phyloP scores from a whole-genome alignment of 2,888 invertebrate species.

The Tetragonisca angustula region DNA sequence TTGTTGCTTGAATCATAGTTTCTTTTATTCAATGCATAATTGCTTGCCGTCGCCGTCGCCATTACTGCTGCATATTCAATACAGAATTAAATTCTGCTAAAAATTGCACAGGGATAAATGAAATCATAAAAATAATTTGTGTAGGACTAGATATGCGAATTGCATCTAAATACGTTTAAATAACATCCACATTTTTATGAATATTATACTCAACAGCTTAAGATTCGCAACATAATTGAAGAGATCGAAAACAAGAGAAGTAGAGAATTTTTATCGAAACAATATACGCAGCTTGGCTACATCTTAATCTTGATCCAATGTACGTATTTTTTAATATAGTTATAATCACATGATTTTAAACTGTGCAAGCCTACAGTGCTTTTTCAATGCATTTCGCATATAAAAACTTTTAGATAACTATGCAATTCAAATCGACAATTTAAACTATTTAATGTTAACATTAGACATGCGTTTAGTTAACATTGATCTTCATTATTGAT shows the following conservation, averaged over 20 bases:
- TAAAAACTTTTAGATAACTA: not conserved
- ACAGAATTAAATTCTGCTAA: constrained; percentile 27
- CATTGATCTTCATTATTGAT: not conserved
- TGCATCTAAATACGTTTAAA: not conserved
- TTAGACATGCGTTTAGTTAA: constrained; percentile 17
- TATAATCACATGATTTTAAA: constrained; percentile 34
- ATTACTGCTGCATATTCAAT: constrained; percentile 23
- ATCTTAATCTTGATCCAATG: constrained; percentile 31
- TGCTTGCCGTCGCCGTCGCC: constrained; percentile 19
- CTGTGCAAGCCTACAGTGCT: constrained; percentile 17
- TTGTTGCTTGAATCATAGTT: constrained; percentile 39
- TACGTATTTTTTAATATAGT: constrained; percentile 17
- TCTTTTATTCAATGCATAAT: constrained; percentile 30
- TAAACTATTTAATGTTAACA: not conserved
- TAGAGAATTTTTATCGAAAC: not conserved
- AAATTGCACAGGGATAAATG: not conserved
- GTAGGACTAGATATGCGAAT: not conserved
- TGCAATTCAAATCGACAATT: not conserved
- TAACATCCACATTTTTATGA: not conserved
- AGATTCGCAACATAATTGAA: not conserved
- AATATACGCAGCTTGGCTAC: constrained; percentile 27
- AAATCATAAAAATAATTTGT: not conserved
- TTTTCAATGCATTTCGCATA: constrained; percentile 7
- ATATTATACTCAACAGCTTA: constrained; percentile 8
- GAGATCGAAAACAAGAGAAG: not conserved